phyloP scores from a whole-genome alignment of 2,797 vertebrate genomes.

The Enteromius trimaculatus region DNA sequence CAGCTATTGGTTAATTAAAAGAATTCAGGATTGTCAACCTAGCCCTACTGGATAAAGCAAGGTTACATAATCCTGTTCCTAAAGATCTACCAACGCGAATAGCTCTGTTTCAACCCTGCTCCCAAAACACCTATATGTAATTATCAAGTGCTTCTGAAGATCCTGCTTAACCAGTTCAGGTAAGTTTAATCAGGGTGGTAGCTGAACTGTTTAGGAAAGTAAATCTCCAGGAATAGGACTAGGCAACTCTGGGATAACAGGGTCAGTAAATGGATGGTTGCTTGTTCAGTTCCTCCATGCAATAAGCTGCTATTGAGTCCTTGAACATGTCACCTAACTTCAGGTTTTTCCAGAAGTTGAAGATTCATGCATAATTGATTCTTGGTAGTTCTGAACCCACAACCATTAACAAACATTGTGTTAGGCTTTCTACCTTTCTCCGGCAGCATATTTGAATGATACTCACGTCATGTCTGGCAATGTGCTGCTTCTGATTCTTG shows the following conservation, averaged over 20 bases:
- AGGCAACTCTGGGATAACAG: not conserved
- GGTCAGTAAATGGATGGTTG: not conserved
- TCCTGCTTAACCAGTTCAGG: not conserved
- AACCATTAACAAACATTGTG: not conserved
- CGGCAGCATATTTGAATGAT: not conserved
- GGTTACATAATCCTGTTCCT: not conserved
- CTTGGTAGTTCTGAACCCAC: not conserved
- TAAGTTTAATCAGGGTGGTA: not conserved
- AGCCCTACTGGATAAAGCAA: not conserved
- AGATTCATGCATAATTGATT: not conserved
- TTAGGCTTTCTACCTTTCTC: not conserved
- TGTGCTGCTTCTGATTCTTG: conserved; percentile 59
- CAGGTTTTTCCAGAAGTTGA: not conserved
- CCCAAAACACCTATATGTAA: not conserved
- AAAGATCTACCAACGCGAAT: not conserved
- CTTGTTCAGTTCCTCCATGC: not conserved
- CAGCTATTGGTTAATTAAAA: not conserved
- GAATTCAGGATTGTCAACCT: not conserved
- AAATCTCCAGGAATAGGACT: not conserved
- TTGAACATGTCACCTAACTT: not conserved
- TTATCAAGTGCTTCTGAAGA: not conserved
- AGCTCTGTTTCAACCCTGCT: not conserved
- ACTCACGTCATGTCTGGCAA: conserved; percentile 68
- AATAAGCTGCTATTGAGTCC: not conserved
- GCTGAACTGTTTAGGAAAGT: not conserved